Percentiles rank a stretch among this genome's conserved stretches.
Evolutionary conservation across 2,797 vertebrate genomes (phyloP).

Genomic region (Linurgus olivaceus): DNA sequence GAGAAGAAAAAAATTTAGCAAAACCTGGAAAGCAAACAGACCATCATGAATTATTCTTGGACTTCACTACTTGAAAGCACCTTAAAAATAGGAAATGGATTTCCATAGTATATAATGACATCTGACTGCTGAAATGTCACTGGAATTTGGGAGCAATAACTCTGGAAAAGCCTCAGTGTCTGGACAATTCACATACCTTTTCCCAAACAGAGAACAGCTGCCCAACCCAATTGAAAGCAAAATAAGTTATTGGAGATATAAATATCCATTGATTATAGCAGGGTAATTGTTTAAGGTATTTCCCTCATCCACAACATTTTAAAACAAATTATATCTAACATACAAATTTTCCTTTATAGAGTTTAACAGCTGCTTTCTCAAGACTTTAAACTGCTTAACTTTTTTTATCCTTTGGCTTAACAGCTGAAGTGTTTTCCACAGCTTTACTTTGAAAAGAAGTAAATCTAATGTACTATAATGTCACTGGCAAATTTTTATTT

Average conservation of each 20-base stretch:
- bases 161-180: background rate
- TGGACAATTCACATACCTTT: background rate
- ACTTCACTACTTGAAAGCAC: background rate
- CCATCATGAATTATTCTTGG: background rate
- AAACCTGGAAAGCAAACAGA: background rate
- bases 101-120: background rate
- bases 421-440: background rate
- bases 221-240: background rate
- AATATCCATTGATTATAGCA: background rate
- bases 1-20: fast-evolving
- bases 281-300: background rate
- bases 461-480: background rate
- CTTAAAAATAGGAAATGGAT: background rate
- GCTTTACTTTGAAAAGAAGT: background rate
- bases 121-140: background rate
- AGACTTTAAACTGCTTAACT: background rate
- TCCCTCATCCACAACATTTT: background rate
- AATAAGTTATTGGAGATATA: background rate
- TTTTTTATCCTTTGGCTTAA: background rate
- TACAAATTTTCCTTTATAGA: background rate
- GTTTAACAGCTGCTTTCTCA: background rate
- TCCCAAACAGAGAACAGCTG: background rate
- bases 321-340: background rate
- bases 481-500: background rate
- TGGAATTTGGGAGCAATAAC: background rate